These are phyloP conservation scores for Drosophila truncata DNA, from an alignment of 1,140 invertebrate genomes.

Conservation along the genomic window DNA sequence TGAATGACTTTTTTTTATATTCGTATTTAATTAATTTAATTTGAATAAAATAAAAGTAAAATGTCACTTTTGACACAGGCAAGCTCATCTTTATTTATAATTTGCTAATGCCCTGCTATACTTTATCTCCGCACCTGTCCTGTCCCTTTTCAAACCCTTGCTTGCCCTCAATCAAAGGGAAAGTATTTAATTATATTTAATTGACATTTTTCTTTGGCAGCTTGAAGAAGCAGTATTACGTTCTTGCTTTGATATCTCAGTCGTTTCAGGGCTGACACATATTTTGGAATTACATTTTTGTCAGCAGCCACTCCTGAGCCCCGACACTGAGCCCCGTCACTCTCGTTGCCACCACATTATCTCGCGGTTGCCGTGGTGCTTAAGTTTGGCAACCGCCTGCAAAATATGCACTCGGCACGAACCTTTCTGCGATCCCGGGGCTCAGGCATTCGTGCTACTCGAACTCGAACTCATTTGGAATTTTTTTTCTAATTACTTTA, in stretches of 20 bases:
- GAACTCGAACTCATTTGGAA: slow-evolving; percentile 76
- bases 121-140: not conserved
- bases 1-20: not conserved
- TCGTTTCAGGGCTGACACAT: slow-evolving; percentile 49
- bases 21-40: slow-evolving; percentile 5
- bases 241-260: slow-evolving; percentile 52
- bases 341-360: slow-evolving; percentile 27
- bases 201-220: slow-evolving; percentile 47
- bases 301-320: slow-evolving; percentile 11
- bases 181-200: slow-evolving; percentile 57
- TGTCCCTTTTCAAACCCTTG: slow-evolving; percentile 27
- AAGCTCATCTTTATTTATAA: not conserved
- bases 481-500: slow-evolving; percentile 83
- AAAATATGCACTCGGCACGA: slow-evolving; percentile 80
- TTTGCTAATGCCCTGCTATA: slow-evolving; percentile 1
- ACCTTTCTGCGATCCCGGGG: slow-evolving; percentile 51
- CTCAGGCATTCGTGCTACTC: slow-evolving; percentile 43
- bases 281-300: slow-evolving; percentile 49
- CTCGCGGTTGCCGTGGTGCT: slow-evolving; percentile 50
- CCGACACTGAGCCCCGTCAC: slow-evolving; percentile 10
- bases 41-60: not conserved
- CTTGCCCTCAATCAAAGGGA: slow-evolving; percentile 32
- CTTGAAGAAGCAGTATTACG: slow-evolving; percentile 33
- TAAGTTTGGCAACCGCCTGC: slow-evolving; percentile 57
- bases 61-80: slow-evolving; percentile 1